These are phyloP conservation scores for Halictus ligatus DNA, from an alignment of 2,888 invertebrate species.

Conservation along the genomic window DNA sequence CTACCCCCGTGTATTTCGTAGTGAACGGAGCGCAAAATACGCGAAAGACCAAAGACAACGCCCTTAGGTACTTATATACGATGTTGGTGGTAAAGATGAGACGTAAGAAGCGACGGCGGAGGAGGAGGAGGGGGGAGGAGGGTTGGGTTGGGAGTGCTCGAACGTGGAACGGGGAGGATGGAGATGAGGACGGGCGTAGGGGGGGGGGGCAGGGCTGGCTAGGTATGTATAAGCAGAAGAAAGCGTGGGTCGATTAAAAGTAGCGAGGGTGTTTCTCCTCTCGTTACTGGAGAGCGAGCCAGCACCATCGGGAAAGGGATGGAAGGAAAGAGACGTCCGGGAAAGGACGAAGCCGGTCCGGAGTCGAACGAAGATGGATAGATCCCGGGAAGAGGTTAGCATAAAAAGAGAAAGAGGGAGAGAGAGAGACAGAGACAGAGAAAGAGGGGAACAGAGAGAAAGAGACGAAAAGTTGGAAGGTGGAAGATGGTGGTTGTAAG, in stretches of 20 bases:
- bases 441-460: not conserved
- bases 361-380: conserved; percentile 57
- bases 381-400: conserved; percentile 37
- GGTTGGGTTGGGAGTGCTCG: conserved; percentile 62
- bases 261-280: conserved; percentile 85
- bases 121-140: conserved; percentile 2
- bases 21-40: conserved; percentile 63
- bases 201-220: conserved; percentile 72
- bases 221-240: conserved; percentile 84
- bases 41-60: conserved; percentile 82
- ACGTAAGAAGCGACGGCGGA: conserved; percentile 68
- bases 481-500: conserved; percentile 59
- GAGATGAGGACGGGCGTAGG: conserved; percentile 68
- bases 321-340: conserved; percentile 46
- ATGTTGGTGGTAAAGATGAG: conserved; percentile 79
- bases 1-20: conserved; percentile 57
- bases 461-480: conserved; percentile 33
- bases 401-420: conserved; percentile 44
- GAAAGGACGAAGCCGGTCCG: conserved; percentile 46
- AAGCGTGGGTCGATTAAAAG: conserved; percentile 85
- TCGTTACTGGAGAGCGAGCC: conserved; percentile 82
- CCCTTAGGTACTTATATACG: conserved; percentile 79
- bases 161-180: conserved; percentile 70
- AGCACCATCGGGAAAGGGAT: conserved; percentile 66
- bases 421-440: conserved; percentile 34